Percentiles rank a stretch among this genome's conserved stretches.
Conservation (phyloP, 2,113 vertebrate genomes). For the Spea multiplicata region DNA sequence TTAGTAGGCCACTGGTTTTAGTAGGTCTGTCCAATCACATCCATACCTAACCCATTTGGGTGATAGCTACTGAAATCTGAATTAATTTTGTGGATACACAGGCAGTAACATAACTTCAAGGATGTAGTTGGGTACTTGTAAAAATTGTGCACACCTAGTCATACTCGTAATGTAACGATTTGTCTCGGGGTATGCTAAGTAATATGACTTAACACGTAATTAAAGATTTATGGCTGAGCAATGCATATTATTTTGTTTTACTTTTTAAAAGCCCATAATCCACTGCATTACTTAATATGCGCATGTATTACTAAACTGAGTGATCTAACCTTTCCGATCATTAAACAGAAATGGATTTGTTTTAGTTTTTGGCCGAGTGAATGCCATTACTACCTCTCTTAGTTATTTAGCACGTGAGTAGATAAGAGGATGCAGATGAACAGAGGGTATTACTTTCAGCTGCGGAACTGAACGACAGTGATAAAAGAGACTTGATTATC, state of each 20-base stretch:
- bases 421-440: background rate
- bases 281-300: background rate
- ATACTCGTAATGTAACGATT: too few relatives aligned
- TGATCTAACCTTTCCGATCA: background rate
- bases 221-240: too few relatives aligned
- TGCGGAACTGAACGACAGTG: background rate
- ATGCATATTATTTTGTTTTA: conserved; percentile 1
- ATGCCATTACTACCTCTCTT: background rate
- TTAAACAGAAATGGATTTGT: background rate
- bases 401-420: background rate
- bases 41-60: too few relatives aligned
- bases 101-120: too few relatives aligned
- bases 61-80: too few relatives aligned
- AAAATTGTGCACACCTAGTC: too few relatives aligned
- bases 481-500: conserved; percentile 24
- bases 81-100: too few relatives aligned
- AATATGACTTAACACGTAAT: too few relatives aligned
- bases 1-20: too few relatives aligned
- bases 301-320: background rate
- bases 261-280: background rate
- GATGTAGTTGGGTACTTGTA: too few relatives aligned
- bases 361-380: background rate
- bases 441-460: background rate
- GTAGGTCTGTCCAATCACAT: too few relatives aligned
- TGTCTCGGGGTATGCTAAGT: too few relatives aligned